Evolutionary conservation across 2,888 invertebrate genomes (phyloP).

Genomic region (Drosophila barbarae): DNA sequence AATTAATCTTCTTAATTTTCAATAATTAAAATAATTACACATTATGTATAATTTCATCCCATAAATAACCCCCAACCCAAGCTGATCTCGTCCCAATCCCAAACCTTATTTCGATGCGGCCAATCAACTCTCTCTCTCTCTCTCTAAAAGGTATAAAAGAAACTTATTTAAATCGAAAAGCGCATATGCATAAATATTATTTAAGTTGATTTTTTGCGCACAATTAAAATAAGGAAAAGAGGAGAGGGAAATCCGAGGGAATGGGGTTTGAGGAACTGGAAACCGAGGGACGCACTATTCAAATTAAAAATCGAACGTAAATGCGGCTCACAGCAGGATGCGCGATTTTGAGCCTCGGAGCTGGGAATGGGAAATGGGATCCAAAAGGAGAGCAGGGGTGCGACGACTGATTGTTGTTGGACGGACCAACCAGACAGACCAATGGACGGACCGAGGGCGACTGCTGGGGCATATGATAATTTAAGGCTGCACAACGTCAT

Average conservation of each 20-base stretch:
- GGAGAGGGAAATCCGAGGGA: slow-evolving; percentile 5
- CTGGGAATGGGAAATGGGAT: slow-evolving; percentile 16
- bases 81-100: background rate
- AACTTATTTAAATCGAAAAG: slow-evolving; percentile 69
- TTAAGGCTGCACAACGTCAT: slow-evolving; percentile 76
- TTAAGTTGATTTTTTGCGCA: slow-evolving; percentile 66
- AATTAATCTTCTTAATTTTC: background rate
- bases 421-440: slow-evolving; percentile 5
- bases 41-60: background rate
- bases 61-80: background rate
- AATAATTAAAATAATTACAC: background rate
- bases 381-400: background rate
- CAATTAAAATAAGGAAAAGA: slow-evolving; percentile 62
- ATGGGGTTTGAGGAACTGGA: slow-evolving; percentile 3
- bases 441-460: slow-evolving; percentile 24
- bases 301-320: slow-evolving; percentile 77
- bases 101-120: background rate
- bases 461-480: slow-evolving; percentile 70
- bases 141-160: slow-evolving; percentile 33
- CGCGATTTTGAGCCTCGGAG: slow-evolving; percentile 46
- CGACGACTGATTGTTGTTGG: slow-evolving; percentile 56
- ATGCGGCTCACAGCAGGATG: slow-evolving; percentile 73
- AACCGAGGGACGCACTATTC: slow-evolving; percentile 57
- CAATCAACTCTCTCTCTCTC: slow-evolving; percentile 15
- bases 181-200: slow-evolving; percentile 73